Evolutionary conservation across 92 coral and sea anemone species (phyloP).

Genomic region (Plumapathes pennacea): DNA sequence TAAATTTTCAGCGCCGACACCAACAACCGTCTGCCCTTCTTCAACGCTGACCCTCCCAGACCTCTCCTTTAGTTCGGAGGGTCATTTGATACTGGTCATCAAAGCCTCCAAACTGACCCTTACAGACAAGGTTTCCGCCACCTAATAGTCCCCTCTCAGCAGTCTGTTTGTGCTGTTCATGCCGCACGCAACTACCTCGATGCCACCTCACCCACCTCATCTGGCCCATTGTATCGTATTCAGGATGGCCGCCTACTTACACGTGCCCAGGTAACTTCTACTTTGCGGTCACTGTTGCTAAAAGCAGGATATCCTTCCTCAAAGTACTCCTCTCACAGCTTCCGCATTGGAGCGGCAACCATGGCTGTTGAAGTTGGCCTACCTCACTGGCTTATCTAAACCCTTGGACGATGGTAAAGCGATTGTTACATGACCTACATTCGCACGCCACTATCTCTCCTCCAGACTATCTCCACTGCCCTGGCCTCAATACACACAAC

Average conservation of each 20-base stretch:
- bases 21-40: background rate
- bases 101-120: background rate
- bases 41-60: background rate
- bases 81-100: background rate
- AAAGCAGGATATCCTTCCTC: background rate
- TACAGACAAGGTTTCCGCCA: background rate
- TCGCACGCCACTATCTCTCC: background rate
- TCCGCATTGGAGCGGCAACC: background rate
- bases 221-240: background rate
- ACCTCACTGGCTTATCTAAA: too few relatives aligned
- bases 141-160: slow-evolving; percentile 6
- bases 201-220: background rate
- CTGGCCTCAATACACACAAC: background rate
- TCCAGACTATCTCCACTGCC: background rate
- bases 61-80: background rate
- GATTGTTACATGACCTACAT: too few relatives aligned
- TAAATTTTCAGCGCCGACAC: too few relatives aligned
- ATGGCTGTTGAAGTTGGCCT: too few relatives aligned
- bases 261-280: background rate
- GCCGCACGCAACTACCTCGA: background rate
- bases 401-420: too few relatives aligned
- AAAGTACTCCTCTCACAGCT: background rate
- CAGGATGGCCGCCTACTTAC: background rate
- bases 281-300: background rate
- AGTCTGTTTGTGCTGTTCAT: background rate